phyloP scores from a whole-genome alignment of 1,140 invertebrate genomes.

The Cepaea nemoralis region DNA sequence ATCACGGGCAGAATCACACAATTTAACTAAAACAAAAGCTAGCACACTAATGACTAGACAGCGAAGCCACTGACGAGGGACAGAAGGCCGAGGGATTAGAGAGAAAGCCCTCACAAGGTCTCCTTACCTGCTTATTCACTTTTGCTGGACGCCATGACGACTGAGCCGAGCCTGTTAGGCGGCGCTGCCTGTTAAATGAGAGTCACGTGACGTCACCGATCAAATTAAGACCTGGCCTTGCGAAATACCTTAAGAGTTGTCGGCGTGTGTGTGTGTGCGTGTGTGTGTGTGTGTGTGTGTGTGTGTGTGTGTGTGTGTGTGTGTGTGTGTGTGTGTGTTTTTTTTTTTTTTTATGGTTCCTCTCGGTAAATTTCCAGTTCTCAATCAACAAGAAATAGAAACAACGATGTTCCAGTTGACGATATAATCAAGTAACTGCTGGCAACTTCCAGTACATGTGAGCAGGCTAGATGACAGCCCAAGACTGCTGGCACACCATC shows the following conservation, averaged over 20 bases:
- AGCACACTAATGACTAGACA: background rate
- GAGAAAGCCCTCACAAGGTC: background rate
- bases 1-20: background rate
- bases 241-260: no score
- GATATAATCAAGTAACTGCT: background rate
- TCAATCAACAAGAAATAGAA: background rate
- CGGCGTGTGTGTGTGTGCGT: no score
- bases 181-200: conserved; percentile 13
- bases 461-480: background rate
- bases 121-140: conserved; percentile 41
- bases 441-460: background rate
- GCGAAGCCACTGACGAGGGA: background rate
- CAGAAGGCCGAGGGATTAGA: no score
- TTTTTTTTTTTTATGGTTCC: background rate
- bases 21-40: background rate
- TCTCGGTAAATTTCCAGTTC: background rate
- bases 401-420: background rate
- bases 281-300: no score
- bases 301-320: no score
- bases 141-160: conserved; percentile 36
- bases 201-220: background rate
- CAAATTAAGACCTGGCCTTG: background rate
- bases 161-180: background rate
- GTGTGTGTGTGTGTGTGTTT: background rate
- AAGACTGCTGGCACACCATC: background rate